Base-by-base conservation (phyloP, 1,140 invertebrate species). In the Diprion similis region DNA sequence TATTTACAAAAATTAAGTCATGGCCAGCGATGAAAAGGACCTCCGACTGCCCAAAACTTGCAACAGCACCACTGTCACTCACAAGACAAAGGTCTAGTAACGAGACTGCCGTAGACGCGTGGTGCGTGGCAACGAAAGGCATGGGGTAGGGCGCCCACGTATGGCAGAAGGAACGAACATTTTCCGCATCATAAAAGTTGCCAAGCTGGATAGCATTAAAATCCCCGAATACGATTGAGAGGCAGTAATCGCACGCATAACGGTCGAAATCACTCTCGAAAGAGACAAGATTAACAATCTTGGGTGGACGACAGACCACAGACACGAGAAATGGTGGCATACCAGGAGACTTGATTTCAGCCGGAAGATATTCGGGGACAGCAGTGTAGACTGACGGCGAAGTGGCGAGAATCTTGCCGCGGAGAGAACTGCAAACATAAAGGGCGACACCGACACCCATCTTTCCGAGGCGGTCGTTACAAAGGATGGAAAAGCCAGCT, bases 261-360 rank as follows among this genome's bases (percentile, higher is more conserved):
- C 51, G n/a, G 51, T n/a, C n/a, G n/a, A n/a, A n/a, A n/a, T n/a
- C n/a, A n/a, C n/a, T n/a, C n/a, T n/a, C 15, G 45, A 15, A 8
- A 18, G 13, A 75, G 17, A 2, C 68, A 64, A 71, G 24, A 59
- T 59, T 24, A 15, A 19, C 65, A 64, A 65, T 15, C 18, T 68
- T 6, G 46, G 74, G 70, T 0, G 74, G 46, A 1, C 74, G 70
- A 68, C 71, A 75, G n/a, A 75, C 66, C 7, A 75, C 70, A 3
- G 15, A 45, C n/a, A 72, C 4, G n/a, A 75, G 68, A 17, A 75
- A 48, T 47, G 68, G 71, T 24, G 10, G 19, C 47, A 46, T 17
- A 10, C 15, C 37, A 19, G 51, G 51, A 45, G 15, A 15, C 13
- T 59, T 19, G 8, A 17, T 17, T 65, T 64, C 71, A 45, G 46